Evolutionary conservation across 2,113 vertebrate genomes (phyloP), one percentile per base, ranked within the genome.

Genomic region (Turnix velox): DNA sequence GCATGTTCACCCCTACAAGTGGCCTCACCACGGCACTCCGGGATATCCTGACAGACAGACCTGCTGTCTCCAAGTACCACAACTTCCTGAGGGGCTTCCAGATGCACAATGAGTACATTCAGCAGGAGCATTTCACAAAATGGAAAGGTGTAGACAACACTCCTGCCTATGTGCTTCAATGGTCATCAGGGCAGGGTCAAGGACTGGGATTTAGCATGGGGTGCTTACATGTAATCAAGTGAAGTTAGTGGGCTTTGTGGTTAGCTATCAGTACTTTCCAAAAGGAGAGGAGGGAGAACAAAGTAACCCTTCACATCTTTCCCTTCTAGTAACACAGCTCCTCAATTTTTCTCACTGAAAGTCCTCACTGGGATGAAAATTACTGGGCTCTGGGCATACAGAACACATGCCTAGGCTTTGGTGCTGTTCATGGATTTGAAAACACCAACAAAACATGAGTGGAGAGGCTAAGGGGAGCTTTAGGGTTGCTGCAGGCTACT

Each of bases 11-110:
- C 17, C 98, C 98, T 2, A 94, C 85, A 0, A 96, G 97, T 0
- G 95, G 96, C 59, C 91, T 98, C 43, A 97, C 97, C 75, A 95
- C 94, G 0, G 54, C 95, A 5, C 97, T 98, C 37, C 96, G 97
- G 37, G 95, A 96, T 9, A 91, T 98, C 76, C 95, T 98, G 79
- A 98, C 97, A 0, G 80, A 97, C 25, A 97, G 98, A 15, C 84
- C 96, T 31, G 97, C 98, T 0, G 97, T 97, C 61, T 98, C 98
- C 43, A 97, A 98, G 83, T 98, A 97, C 74, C 96, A 98, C 94
- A 98, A 97, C 89, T 98, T 98, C 94, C 94, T 98, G 10, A 84
- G 65, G 10, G 98, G 98, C 30, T 89, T 98, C 74, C 97, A 98
- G 91, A 96, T 97, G 88, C 98, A 98, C 75, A 97, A 96, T 0